A percentile compares a stretch with the other conserved stretches of the same genome.
These are phyloP conservation scores for Paragorgia papillata DNA, from an alignment of 92 coral and sea anemone genomes.

Conservation along the genomic window DNA sequence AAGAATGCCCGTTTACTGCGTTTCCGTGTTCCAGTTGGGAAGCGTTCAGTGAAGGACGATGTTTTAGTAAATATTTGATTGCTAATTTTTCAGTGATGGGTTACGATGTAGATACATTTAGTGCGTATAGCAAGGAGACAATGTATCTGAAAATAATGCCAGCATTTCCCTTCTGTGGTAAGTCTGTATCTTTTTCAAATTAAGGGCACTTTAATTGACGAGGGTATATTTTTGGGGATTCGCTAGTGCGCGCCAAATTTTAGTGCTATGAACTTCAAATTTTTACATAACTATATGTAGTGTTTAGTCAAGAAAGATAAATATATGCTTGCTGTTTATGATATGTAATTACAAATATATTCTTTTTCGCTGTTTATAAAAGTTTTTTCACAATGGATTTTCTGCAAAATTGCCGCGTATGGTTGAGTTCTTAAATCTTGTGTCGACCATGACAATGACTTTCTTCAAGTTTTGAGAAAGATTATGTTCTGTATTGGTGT, in stretches of 20 bases:
- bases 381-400: no score
- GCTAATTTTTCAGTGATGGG: constrained; percentile 82
- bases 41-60: constrained; percentile 71
- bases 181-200: background rate
- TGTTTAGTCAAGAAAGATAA: background rate
- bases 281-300: no score
- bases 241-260: no score
- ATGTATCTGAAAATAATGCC: constrained; percentile 48
- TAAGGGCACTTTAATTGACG: no score
- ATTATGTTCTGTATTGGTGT: no score
- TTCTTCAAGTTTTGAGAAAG: no score
- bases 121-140: constrained; percentile 5
- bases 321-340: background rate
- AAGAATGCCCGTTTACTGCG: constrained; percentile 74
- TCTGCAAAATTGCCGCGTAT: no score
- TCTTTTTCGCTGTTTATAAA: background rate
- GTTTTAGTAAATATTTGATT: constrained; percentile 54
- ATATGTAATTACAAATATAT: background rate
- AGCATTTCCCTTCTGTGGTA: constrained; percentile 57
- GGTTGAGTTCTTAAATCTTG: no score
- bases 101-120: constrained; percentile 66
- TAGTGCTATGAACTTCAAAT: no score
- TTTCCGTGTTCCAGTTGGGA: constrained; percentile 76
- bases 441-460: no score
- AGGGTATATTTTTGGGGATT: no score